Evolutionary conservation across 2,113 vertebrate species (phyloP), one percentile per base, ranked within the genome.

Genomic region (Prionailurus viverrinus): DNA sequence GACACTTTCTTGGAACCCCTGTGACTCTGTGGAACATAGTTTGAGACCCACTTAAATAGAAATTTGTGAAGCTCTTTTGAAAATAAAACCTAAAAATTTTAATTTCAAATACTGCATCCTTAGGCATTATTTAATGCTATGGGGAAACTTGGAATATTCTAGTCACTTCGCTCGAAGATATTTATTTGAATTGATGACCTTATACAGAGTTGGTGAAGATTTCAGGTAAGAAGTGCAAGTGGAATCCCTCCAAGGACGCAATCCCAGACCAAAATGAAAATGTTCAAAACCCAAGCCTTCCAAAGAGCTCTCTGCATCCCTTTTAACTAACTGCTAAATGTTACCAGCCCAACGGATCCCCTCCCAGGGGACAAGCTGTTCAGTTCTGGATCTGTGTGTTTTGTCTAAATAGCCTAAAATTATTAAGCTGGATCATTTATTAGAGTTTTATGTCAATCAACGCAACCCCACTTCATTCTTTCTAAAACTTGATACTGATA

Each of bases 331-430:
- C 33, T 66, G 25, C 39, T 76, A 36, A 61, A 19, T 16, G 58
- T 68, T 83, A 33, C 69, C 51, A 89, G 18, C 66, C 66, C 41
- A 82, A 2, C 0, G 16, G 48, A 18, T 61, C 7, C 63, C 53
- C 78, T 93, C 39, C 12, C 3, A 4, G 83, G 89, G 91, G 53
- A 79, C 9, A 65, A 88, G 63, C 27, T 83, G 25, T 68, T 94
- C 63, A 23, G 41, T 15, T 95, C 66, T 12, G 41, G 94, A n/a
- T 71, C 48, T 93, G 74, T 31, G 7, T 25, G 7, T 61, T 76
- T 94, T 88, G 51, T 93, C 81, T 80, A 87, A 92, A 29, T 14
- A 79, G 41, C 91, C 91, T 80, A 39, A 89, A 79, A 73, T 91
- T 14, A 82, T 15, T 63, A 41, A 45, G 16, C 36, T 69, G 45